Evolutionary conservation across 2,888 invertebrate genomes (phyloP).

Genomic region (Hemaris fuciformis): DNA sequence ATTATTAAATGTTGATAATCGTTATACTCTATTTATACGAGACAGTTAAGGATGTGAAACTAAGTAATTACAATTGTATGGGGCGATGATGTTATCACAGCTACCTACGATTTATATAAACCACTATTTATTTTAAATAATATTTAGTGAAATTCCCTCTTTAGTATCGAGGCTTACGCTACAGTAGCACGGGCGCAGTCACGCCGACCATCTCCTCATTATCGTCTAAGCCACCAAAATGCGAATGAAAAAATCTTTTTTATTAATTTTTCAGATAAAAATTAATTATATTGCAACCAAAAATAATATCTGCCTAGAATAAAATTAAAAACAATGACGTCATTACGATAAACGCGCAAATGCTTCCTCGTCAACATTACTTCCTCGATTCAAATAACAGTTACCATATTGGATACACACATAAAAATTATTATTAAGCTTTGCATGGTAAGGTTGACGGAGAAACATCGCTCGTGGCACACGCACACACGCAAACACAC

Average conservation of each 20-base stretch:
- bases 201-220: neutral
- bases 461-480: neutral
- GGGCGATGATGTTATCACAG: neutral
- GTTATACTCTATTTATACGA: neutral
- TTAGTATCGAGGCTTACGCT: neutral
- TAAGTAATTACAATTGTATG: neutral
- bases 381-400: neutral
- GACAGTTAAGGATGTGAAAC: neutral
- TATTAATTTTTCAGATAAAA: constrained; percentile 1
- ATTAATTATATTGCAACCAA: constrained; percentile 48
- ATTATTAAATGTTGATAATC: neutral
- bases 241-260: neutral
- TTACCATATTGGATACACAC: neutral
- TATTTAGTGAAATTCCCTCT: neutral
- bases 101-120: neutral
- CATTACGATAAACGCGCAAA: constrained; percentile 8
- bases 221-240: neutral
- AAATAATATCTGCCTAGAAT: constrained; percentile 60
- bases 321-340: constrained; percentile 58
- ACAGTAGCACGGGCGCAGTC: neutral
- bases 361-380: constrained; percentile 15
- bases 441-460: neutral
- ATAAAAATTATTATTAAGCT: neutral
- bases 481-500: constrained; percentile 21
- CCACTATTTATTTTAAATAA: too few relatives aligned